Evolutionary conservation across 2,888 invertebrate genomes (phyloP).

Genomic region (Notocelia uddmanniana): DNA sequence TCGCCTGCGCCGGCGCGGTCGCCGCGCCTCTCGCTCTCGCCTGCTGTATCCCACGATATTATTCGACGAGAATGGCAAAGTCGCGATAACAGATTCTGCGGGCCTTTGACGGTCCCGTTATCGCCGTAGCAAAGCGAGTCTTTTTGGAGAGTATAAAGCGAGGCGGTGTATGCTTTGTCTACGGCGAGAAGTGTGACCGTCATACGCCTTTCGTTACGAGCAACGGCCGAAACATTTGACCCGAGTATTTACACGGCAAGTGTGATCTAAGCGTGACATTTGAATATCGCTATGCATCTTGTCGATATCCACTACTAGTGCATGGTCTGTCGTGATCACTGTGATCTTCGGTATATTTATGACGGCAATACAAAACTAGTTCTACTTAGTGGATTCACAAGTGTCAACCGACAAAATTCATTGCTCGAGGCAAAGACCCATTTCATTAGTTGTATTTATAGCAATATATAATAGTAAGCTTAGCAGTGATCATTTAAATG

Average conservation of each 20-base stretch:
- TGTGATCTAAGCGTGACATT: conserved; percentile 18
- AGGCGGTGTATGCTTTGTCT: neutral
- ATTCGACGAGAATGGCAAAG: neutral
- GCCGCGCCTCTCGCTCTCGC: conserved; percentile 85
- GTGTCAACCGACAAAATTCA: conserved; percentile 17
- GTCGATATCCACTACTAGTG: conserved; percentile 13
- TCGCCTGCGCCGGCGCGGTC: conserved; percentile 73
- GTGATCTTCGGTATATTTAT: neutral
- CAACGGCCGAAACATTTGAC: neutral
- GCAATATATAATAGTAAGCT: neutral
- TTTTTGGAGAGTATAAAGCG: neutral
- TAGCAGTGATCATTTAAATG: conserved; percentile 6
- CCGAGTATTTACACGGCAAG: conserved; percentile 1
- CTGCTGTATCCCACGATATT: conserved; percentile 60
- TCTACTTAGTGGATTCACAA: neutral
- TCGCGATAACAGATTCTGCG: neutral
- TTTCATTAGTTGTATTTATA: conserved; percentile 7
- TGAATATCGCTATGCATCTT: neutral
- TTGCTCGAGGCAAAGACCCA: neutral
- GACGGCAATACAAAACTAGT: neutral
- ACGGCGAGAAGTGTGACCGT: neutral
- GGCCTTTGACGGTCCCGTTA: neutral
- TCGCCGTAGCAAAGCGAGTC: neutral
- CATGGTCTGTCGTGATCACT: neutral
- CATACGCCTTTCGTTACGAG: conserved; percentile 3